phyloP scores from a whole-genome alignment of 2,888 invertebrate genomes.

The Lepidochrysops patricia region DNA sequence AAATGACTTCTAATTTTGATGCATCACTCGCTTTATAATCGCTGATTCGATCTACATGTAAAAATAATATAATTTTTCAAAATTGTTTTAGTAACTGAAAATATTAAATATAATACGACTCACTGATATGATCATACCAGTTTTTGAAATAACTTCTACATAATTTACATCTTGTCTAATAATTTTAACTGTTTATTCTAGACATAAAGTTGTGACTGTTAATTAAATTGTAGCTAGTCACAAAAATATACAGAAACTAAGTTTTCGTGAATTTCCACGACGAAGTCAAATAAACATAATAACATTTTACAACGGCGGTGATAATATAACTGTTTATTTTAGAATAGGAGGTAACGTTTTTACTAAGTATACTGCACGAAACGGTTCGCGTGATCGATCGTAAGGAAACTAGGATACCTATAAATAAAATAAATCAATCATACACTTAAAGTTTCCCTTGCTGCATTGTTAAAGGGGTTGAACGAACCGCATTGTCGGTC shows the following conservation, averaged over 20 bases:
- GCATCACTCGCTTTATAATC: too few relatives aligned
- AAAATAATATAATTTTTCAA: too few relatives aligned
- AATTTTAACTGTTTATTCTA: too few relatives aligned
- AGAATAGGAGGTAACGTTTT: neutral
- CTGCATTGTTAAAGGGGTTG: conserved; percentile 12
- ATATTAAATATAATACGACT: too few relatives aligned
- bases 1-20: too few relatives aligned
- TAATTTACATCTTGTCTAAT: too few relatives aligned
- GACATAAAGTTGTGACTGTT: neutral
- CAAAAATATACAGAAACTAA: neutral
- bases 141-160: too few relatives aligned
- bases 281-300: neutral
- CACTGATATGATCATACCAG: too few relatives aligned
- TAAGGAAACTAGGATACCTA: conserved; percentile 15
- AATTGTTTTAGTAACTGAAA: too few relatives aligned
- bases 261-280: neutral
- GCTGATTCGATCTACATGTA: too few relatives aligned
- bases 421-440: conserved; percentile 23
- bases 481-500: neutral
- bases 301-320: neutral
- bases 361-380: conserved; percentile 6
- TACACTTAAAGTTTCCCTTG: conserved; percentile 14
- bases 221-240: neutral
- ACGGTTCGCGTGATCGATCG: conserved; percentile 5
- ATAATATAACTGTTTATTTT: conserved; percentile 5